phyloP scores from a whole-genome alignment of 2,797 vertebrate species.

The Eidolon dupreanum region DNA sequence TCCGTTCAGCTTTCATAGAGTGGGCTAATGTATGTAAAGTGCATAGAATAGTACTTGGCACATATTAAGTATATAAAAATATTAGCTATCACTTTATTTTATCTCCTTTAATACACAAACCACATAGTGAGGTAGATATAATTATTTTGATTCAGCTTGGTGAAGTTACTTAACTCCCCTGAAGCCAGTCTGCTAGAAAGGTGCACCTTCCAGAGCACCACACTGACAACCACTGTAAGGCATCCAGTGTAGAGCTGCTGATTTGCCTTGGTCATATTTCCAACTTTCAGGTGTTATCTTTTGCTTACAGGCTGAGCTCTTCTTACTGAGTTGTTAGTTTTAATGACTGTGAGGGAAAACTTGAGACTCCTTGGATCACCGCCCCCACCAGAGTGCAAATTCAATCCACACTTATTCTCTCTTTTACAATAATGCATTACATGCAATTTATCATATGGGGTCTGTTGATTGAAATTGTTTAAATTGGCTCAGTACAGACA shows the following conservation, averaged over 20 bases:
- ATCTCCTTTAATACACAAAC: background rate
- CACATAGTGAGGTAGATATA: background rate
- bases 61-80: background rate
- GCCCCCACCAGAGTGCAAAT: slow-evolving; percentile 21
- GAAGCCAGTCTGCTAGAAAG: background rate
- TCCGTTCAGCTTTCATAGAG: background rate
- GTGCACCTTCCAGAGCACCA: background rate
- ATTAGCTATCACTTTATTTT: slow-evolving; percentile 7
- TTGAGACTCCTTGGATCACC: background rate
- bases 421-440: slow-evolving; percentile 19
- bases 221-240: too few relatives aligned
- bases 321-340: background rate
- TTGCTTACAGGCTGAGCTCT: background rate
- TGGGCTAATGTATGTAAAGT: background rate
- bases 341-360: background rate
- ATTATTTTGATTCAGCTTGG: background rate
- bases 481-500: slow-evolving; percentile 64
- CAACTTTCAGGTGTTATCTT: background rate
- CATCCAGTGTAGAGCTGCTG: background rate
- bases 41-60: background rate
- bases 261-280: background rate
- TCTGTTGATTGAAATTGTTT: slow-evolving; percentile 74
- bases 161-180: background rate
- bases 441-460: slow-evolving; percentile 57
- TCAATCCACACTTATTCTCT: background rate